phyloP scores from a whole-genome alignment of 1,140 invertebrate genomes.

The Triops cancriformis region DNA sequence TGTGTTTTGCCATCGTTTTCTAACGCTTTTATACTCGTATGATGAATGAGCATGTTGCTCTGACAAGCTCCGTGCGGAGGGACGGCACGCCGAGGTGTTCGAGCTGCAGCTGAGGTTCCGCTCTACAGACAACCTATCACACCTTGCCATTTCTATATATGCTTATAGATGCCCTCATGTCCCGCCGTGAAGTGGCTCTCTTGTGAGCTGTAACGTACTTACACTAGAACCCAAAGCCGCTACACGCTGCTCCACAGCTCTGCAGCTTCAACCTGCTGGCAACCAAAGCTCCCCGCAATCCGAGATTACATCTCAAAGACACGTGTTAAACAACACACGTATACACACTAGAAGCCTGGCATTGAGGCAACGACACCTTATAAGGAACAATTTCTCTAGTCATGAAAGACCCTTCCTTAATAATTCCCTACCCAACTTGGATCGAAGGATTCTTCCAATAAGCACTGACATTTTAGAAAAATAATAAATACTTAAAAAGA shows the following conservation, averaged over 20 bases:
- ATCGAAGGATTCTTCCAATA: too few species aligned
- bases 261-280: not conserved
- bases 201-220: not conserved
- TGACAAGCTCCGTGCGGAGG: not conserved
- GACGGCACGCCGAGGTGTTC: not conserved
- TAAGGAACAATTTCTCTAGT: not conserved
- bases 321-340: conserved; percentile 6
- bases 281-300: not conserved
- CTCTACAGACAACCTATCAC: not conserved
- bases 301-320: conserved; percentile 1
- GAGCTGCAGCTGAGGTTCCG: not conserved
- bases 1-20: not conserved
- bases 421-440: not conserved
- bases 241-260: not conserved
- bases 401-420: not conserved
- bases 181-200: conserved; percentile 4
- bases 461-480: too few species aligned
- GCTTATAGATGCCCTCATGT: not conserved
- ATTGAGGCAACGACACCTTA: not conserved
- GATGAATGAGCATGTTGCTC: not conserved
- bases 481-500: too few species aligned
- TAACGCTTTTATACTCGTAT: not conserved
- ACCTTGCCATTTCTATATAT: not conserved
- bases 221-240: not conserved
- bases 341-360: not conserved